These are phyloP conservation scores for Danionella dracula DNA, from an alignment of 2,797 vertebrate species.

Conservation along the genomic window DNA sequence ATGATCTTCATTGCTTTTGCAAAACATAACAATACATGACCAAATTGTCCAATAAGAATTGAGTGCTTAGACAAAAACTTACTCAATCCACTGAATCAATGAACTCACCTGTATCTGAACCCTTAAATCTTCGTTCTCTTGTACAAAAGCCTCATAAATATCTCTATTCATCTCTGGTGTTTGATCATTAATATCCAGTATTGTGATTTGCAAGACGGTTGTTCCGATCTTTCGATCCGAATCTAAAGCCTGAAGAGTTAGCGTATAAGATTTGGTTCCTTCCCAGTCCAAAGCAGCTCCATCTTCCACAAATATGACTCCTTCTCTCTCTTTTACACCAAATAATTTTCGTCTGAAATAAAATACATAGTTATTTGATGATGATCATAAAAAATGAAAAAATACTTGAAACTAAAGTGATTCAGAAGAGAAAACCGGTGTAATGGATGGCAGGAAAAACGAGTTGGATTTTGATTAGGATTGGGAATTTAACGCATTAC, in stretches of 20 bases:
- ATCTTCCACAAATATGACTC: constrained; percentile 67
- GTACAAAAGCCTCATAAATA: constrained; percentile 67
- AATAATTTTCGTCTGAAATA: constrained; percentile 69
- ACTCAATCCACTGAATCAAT: too few species aligned
- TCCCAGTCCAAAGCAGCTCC: constrained; percentile 75
- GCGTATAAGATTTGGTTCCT: constrained; percentile 66
- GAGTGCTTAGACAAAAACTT: too few species aligned
- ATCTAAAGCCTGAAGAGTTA: constrained; percentile 81
- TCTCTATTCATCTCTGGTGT: constrained; percentile 62
- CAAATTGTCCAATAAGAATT: too few species aligned
- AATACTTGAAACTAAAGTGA: too few species aligned
- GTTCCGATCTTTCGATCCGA: constrained; percentile 56
- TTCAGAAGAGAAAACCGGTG: too few species aligned
- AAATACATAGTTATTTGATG: too few species aligned
- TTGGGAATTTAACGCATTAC: too few species aligned
- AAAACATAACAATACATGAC: too few species aligned
- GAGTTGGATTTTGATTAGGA: too few species aligned
- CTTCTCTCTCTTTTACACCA: constrained; percentile 58
- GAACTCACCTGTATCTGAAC: constrained; percentile 57
- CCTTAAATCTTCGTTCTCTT: constrained; percentile 57
- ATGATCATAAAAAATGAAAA: too few species aligned
- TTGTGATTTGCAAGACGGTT: constrained; percentile 71
- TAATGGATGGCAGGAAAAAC: too few species aligned
- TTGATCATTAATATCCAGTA: constrained; percentile 82
- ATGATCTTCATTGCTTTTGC: too few species aligned